A percentile compares a stretch with the other conserved stretches of the same genome.
Conservation (phyloP, 2,797 vertebrate species). For the Labroides dimidiatus region DNA sequence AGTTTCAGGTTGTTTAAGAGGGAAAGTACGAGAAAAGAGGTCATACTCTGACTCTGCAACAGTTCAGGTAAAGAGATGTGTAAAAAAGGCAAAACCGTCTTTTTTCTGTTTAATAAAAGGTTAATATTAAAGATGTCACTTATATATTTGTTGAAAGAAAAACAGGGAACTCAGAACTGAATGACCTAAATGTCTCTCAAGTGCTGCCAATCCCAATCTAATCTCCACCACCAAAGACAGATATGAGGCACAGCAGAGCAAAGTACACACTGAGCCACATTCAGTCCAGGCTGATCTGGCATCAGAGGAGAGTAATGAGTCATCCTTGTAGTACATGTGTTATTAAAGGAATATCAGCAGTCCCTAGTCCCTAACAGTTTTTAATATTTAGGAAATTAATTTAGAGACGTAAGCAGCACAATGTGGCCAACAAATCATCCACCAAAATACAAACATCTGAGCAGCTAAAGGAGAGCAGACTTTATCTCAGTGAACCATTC, state of each 20-base stretch:
- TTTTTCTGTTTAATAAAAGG: background rate
- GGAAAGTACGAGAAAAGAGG: constrained; percentile 4
- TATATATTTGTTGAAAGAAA: background rate
- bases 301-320: background rate
- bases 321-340: too few relatives aligned
- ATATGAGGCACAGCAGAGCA: constrained; percentile 54
- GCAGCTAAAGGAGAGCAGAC: background rate
- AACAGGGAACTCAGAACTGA: background rate
- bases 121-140: background rate
- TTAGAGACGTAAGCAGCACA: too few relatives aligned
- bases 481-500: background rate
- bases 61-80: background rate
- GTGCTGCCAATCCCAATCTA: constrained; percentile 60
- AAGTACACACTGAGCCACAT: constrained; percentile 39
- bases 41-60: background rate
- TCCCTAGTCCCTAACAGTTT: too few relatives aligned
- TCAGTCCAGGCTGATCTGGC: background rate
- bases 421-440: too few relatives aligned
- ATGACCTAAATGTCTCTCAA: constrained; percentile 3
- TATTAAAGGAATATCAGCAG: too few relatives aligned
- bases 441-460: too few relatives aligned
- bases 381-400: too few relatives aligned
- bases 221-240: constrained; percentile 47
- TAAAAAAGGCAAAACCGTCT: background rate
- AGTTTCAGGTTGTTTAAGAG: constrained; percentile 19